These are phyloP conservation scores for Saccopteryx leptura DNA, from an alignment of 2,113 vertebrate genomes.

Conservation along the genomic window DNA sequence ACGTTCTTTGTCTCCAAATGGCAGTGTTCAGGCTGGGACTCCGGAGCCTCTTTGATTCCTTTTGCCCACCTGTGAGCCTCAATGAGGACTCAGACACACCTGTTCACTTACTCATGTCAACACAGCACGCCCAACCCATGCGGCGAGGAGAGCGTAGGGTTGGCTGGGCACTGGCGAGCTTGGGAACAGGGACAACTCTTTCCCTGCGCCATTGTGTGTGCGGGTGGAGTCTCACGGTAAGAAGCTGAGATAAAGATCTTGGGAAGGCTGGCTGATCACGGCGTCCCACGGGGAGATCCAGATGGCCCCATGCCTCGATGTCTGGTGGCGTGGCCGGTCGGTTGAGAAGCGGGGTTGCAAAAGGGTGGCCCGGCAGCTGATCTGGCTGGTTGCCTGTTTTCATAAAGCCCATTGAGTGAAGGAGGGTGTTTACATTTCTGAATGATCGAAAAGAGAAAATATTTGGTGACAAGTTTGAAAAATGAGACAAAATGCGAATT, in stretches of 20 bases:
- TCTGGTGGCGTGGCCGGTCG: too few species aligned
- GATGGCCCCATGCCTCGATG: too few species aligned
- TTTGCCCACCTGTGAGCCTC: not conserved
- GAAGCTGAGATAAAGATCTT: accelerated
- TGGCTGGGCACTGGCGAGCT: too few species aligned
- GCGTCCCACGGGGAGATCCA: not conserved
- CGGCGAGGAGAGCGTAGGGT: too few species aligned
- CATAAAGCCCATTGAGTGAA: not conserved
- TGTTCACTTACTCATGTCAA: not conserved
- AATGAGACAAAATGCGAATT: not conserved
- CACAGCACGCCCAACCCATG: not conserved
- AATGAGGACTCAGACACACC: not conserved
- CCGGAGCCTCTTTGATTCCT: not conserved
- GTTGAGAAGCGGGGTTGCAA: too few species aligned
- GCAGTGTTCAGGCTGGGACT: not conserved
- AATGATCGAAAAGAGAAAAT: not conserved
- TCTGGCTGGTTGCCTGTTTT: not conserved
- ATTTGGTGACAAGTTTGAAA: not conserved
- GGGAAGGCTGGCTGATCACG: accelerated
- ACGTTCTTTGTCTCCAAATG: not conserved
- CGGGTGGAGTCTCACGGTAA: not conserved
- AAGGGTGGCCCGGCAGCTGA: too few species aligned
- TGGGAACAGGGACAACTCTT: too few species aligned
- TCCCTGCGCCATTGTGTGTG: not conserved
- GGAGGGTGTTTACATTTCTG: not conserved